phyloP scores from a whole-genome alignment of 1,140 invertebrate genomes.

The Drosophila lowei region DNA sequence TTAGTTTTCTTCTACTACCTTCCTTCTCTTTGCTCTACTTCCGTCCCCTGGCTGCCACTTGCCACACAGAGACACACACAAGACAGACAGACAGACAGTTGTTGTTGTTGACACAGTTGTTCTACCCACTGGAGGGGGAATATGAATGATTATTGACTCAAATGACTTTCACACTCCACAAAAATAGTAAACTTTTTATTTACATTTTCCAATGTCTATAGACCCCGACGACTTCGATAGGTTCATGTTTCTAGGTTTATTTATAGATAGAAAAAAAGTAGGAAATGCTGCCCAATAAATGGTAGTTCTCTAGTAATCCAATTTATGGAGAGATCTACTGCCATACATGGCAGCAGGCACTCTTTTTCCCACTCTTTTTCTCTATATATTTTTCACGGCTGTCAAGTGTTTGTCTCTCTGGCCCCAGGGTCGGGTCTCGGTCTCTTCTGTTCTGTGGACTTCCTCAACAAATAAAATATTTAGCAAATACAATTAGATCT shows the following conservation, averaged over 20 bases:
- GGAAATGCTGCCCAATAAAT: slow-evolving; percentile 42
- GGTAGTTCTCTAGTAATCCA: slow-evolving; percentile 31
- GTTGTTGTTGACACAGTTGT: slow-evolving; percentile 50
- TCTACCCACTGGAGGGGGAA: slow-evolving; percentile 38
- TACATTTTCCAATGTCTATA: slow-evolving; percentile 12
- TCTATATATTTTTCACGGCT: slow-evolving; percentile 43
- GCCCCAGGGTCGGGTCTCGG: not conserved
- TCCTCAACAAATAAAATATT: slow-evolving; percentile 38
- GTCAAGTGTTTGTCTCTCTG: slow-evolving; percentile 38
- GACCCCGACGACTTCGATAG: slow-evolving; percentile 12
- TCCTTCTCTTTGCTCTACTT: slow-evolving; percentile 29
- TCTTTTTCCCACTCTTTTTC: not conserved
- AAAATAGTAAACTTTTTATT: slow-evolving; percentile 50
- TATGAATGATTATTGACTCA: slow-evolving; percentile 37
- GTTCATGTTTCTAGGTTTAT: slow-evolving; percentile 49
- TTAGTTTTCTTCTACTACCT: slow-evolving; percentile 20
- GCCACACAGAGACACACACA: too few relatives aligned
- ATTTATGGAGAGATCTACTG: slow-evolving; percentile 8
- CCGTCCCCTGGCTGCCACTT: slow-evolving; percentile 10
- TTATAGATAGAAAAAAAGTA: slow-evolving; percentile 40
- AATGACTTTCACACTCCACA: slow-evolving; percentile 54
- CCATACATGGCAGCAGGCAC: too few relatives aligned
- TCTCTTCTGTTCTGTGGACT: slow-evolving; percentile 30
- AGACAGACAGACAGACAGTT: too few relatives aligned
- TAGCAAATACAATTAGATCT: slow-evolving; percentile 17